Evolutionary conservation across 23 tunicate species (phyloP), one percentile per base, ranked within the genome.

Genomic region (Botrylloides violaceus): DNA sequence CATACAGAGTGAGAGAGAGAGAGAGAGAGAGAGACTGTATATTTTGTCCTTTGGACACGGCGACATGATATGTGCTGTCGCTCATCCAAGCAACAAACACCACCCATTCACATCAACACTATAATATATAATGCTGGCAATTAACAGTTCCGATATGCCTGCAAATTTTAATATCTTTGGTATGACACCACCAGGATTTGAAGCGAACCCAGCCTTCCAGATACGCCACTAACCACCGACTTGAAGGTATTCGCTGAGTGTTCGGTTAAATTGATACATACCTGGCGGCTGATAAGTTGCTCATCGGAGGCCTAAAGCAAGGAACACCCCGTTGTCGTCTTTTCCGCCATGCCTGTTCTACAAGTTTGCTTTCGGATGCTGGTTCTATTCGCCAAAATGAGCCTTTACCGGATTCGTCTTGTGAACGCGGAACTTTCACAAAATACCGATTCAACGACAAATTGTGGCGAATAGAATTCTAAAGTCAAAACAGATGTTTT

Each of bases 331-430:
- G 65, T 64, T 91, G 88, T 29, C 87, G 59, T 34, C 98, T 49
- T 39, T 92, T 92, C 39, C 92, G 66, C 98, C 98, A 92, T n/a
- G 92, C 92, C 48, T 84, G 92, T 31, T 92, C 98, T 58, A 92
- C 85, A 5, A 92, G 80, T 49, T 92, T 92, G 59, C 82, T 59
- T 49, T 92, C 98, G 5, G 92, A 92, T 32, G 86, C 83, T 27
- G 88, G 98, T 71, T 92, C 98, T 23, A 92, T 82, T 32, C 84
- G 72, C 98, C 98, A 92, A 77, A 92, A 92, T n/a, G 87, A 80
- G 25, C 98, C 98, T 72, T 92, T 92, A 7, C 98, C 98, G 0
- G 98, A 86, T 66, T 92, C 98, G 34, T 92, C 98, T 60, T 92
- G 98, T 48, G 92, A 79, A 25, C 98, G 62, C n/a, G 98, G 98